Evolutionary conservation across 2,797 vertebrate species (phyloP), one percentile per base, ranked within the genome.

Genomic region (Sebastes flavidus): DNA sequence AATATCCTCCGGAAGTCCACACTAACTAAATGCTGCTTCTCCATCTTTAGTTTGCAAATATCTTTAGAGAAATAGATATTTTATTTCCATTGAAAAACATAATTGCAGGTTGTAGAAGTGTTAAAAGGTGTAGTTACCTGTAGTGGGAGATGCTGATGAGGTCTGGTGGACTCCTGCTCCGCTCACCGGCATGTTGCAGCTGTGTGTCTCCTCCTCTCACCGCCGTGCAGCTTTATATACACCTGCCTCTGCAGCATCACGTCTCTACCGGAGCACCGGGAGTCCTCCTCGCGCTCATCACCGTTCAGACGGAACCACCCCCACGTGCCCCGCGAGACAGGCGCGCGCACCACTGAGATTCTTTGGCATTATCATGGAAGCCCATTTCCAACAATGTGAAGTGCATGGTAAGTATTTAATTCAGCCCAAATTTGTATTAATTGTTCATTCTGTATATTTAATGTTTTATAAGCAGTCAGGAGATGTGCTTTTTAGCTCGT

Each of bases 271-370:
- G 12, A 90, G 70, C 56, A 89, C 87, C 88, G 66, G 38, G 82
- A 88, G 91, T 90, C 71, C 94, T 49, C 84, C 89, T 94, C 83
- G 89, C 75, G 93, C 86, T 93, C 85, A 94, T 91, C 87, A 84
- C 72, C 79, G 88, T 77, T 90, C 89, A 94, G 80, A 88, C 88
- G 67, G 86, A 93, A 92, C 63, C 83, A 84, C 92, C 91, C 87
- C 88, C 77, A 82, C 81, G 87, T 88, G 90, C 65, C 86, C 89
- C 1, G 4, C 1, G 18, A 92, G 85, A 83, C 76, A 89, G 36
- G 89, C 83, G 71, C 90, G 62, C 67, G 60, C 72, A 84, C 85
- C 90, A 83, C 85, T 96, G 92, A 94, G 25, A 91, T 93, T 92
- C 88, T 54, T 82, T 94, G 90, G 2, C 20, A 18, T 14, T 16